Evolutionary conservation across 1,140 invertebrate genomes (phyloP).

Genomic region (Galleria mellonella): DNA sequence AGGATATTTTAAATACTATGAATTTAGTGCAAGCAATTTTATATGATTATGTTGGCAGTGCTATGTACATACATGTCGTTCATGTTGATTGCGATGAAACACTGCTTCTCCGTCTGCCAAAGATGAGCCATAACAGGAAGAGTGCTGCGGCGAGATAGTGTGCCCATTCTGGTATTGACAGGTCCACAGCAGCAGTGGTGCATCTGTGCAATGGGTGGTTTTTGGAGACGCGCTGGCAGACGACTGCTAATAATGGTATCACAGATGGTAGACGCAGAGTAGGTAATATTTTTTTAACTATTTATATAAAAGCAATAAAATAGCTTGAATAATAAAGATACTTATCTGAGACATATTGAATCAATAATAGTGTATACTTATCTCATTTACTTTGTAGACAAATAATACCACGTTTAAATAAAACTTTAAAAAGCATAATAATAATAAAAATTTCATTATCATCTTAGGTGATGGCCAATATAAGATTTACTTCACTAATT

Average conservation of each 20-base stretch:
- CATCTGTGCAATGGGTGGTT: conserved; percentile 37
- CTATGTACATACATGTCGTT: conserved; percentile 37
- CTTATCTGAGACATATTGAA: too few species aligned
- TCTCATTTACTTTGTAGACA: too few species aligned
- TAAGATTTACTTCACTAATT: too few species aligned
- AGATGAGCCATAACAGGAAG: conserved; percentile 52
- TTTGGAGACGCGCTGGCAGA: conserved; percentile 10
- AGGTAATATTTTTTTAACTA: neutral
- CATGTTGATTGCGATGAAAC: conserved; percentile 32
- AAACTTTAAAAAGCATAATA: too few species aligned
- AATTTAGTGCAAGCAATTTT: too few species aligned
- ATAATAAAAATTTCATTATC: too few species aligned
- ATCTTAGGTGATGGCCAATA: too few species aligned
- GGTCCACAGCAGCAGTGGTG: conserved; percentile 58
- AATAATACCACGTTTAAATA: too few species aligned
- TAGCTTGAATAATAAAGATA: neutral
- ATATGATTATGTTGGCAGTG: too few species aligned
- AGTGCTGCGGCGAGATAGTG: conserved; percentile 53
- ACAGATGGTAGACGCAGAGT: conserved; percentile 22
- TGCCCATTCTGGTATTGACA: conserved; percentile 58
- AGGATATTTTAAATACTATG: too few species aligned
- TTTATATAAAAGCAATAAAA: neutral
- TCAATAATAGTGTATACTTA: too few species aligned
- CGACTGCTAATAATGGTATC: conserved; percentile 3
- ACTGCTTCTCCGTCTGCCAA: conserved; percentile 43